Conservation (phyloP, 2,113 vertebrate genomes). For the Anoplopoma fimbria region DNA sequence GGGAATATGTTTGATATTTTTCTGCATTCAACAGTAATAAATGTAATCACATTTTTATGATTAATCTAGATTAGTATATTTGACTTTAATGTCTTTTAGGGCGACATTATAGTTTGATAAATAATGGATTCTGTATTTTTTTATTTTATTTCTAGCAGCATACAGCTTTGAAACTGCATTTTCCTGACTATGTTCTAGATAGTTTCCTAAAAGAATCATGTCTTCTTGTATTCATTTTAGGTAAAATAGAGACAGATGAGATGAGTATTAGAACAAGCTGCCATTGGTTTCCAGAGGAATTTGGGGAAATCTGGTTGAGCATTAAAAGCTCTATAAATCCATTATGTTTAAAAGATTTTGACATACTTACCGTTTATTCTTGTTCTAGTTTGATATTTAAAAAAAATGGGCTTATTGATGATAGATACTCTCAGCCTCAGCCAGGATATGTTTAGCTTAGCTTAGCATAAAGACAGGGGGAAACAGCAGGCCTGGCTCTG, state of each 20-base stretch:
- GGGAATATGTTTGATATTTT: not conserved
- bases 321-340: not conserved
- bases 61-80: not conserved
- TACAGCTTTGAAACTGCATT: not conserved
- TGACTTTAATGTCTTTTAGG: not conserved
- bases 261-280: not conserved
- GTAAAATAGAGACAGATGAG: not conserved
- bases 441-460: not conserved
- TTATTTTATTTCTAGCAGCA: no score
- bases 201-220: not conserved
- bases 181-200: not conserved
- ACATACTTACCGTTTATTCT: not conserved
- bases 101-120: not conserved
- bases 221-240: not conserved
- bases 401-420: not conserved
- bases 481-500: not conserved
- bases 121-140: not conserved
- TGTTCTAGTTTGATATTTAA: not conserved
- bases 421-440: not conserved
- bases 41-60: no score
- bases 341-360: no score
- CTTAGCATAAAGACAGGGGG: conserved; percentile 1
- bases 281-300: not conserved
- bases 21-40: not conserved
- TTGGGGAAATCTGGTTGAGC: not conserved